Conservation (phyloP, 2,113 vertebrate species). For the Erythrocercus mccallii region DNA sequence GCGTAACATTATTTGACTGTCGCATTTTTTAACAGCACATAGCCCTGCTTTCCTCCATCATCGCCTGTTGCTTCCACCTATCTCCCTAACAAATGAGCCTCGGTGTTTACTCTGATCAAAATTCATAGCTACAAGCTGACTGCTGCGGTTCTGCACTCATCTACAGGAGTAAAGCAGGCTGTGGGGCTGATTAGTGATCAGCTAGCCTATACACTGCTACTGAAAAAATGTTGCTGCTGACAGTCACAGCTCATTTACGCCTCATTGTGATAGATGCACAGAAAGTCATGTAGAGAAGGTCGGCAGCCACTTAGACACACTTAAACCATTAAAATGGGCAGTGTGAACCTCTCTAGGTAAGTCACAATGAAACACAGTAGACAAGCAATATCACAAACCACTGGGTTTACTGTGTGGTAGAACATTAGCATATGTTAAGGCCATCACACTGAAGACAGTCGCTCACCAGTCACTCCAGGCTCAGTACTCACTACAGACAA, state of each 20-base stretch:
- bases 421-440: neutral
- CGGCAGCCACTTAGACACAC: neutral
- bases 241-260: neutral
- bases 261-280: neutral
- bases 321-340: neutral
- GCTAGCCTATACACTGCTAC: neutral
- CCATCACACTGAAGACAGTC: neutral
- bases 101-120: constrained; percentile 31
- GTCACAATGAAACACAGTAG: neutral
- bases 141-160: neutral
- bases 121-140: constrained; percentile 47
- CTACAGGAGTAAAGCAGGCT: neutral
- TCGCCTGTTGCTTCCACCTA: neutral
- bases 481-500: neutral
- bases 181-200: neutral
- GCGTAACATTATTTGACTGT: neutral
- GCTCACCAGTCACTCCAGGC: neutral
- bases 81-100: constrained; percentile 43
- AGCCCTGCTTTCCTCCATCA: neutral
- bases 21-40: neutral
- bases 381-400: neutral
- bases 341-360: neutral
- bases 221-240: neutral
- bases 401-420: neutral
- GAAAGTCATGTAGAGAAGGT: neutral